A percentile compares a stretch with the other conserved stretches of the same genome.
Conservation (phyloP, 2,797 vertebrate species). For the Luscinia luscinia region DNA sequence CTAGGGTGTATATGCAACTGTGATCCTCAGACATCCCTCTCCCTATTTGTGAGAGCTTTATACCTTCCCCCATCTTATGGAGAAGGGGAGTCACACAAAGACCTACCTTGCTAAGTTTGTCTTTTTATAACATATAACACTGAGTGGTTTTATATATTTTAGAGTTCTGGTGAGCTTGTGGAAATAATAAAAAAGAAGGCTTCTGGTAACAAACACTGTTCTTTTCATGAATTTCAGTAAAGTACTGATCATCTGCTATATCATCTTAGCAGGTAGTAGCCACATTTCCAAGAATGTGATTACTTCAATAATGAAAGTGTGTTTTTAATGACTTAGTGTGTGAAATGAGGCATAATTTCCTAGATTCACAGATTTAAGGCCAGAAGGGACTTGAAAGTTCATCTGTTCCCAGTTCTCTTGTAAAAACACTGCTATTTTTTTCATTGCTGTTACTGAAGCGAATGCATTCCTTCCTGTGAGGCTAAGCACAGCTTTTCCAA, state of each 20-base stretch:
- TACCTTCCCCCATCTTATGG: background rate
- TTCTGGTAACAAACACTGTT: constrained; percentile 35
- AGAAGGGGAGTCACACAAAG: background rate
- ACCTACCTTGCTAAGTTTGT: background rate
- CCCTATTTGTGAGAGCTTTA: background rate
- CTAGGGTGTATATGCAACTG: too few relatives aligned
- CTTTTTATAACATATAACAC: background rate
- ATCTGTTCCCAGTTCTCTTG: constrained; percentile 9
- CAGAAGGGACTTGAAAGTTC: constrained; percentile 36
- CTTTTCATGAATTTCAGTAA: constrained; percentile 29
- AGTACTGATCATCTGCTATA: constrained; percentile 23
- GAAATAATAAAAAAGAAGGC: constrained; percentile 22
- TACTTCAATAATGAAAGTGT: constrained; percentile 43
- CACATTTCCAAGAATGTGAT: constrained; percentile 55
- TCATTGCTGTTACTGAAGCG: background rate
- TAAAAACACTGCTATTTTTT: background rate
- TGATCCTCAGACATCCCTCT: background rate
- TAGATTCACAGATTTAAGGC: constrained; percentile 48
- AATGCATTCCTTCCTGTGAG: background rate
- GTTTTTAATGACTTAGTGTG: constrained; percentile 36
- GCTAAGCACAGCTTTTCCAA: background rate
- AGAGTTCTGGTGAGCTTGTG: background rate
- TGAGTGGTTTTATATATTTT: background rate
- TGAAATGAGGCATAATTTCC: constrained; percentile 42
- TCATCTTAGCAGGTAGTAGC: constrained; percentile 31